Base-by-base conservation (phyloP, 1,140 invertebrate genomes). In the Drosophila tsacasi region DNA sequence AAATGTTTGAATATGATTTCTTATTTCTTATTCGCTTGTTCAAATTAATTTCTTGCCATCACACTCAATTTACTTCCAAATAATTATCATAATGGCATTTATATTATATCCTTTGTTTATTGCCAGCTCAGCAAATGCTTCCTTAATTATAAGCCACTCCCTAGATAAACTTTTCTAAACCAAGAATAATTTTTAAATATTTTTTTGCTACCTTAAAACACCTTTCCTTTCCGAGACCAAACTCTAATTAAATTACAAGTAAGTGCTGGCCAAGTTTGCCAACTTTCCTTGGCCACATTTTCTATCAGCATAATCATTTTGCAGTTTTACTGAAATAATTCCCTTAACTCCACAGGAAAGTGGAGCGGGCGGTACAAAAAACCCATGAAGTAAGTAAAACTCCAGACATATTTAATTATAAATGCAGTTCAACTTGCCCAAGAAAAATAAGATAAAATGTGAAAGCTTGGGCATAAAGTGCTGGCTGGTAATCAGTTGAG, bases 341-440 rank as follows among this genome's bases (percentile, higher is more conserved):
- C 42, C 15, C 49, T 9, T 9, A 50, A 25, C 39, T 54, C 17
- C 40, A 13, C 50, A 25, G 40, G 21, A 2, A 10, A 55, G 23
- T 44, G 40, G 30, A 30, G 30, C 27, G 5, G 44, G 44, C 2
- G 9, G 13, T 7, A 2, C 2, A 71, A 74, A 69, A 59, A 25
- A 46, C 15, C 67, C 46, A 74, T 59, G 37, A 65, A 68, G 39
- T 68, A 66, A 81, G 72, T 80, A 63, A 32, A 76, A 65, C 66
- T 58, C 39, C 66, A 75, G 77, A 80, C 76, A 82, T 71, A 73
- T 79, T 90, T 69, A 90, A 82, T 91, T 91, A 76, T 64, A 66
- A 61, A 50, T 75, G 72, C 46, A 54, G 57, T 64, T 25, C 52
- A 82, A 81, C 54, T 79, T 66, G 61, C 21, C 30, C 44, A 54